Evolutionary conservation across 2,113 vertebrate genomes (phyloP).

Genomic region (Heliornis fulica): DNA sequence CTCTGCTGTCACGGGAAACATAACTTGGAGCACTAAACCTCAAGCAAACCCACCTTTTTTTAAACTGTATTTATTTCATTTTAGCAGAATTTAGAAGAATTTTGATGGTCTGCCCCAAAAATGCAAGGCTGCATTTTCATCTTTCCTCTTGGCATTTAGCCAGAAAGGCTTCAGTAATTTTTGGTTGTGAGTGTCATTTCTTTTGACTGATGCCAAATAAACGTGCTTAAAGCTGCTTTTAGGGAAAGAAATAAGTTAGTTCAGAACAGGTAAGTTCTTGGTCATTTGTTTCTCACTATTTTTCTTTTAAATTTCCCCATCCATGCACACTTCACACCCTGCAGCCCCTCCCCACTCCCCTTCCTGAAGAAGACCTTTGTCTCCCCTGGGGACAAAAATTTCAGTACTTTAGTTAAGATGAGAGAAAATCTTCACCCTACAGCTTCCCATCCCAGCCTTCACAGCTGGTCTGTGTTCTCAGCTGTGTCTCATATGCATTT

Average conservation of each 20-base stretch:
- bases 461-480: not conserved
- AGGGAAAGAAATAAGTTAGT: too few relatives aligned
- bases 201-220: not conserved
- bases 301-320: not conserved
- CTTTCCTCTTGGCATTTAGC: not conserved
- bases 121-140: not conserved
- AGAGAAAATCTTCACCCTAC: not conserved
- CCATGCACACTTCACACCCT: accelerated
- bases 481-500: not conserved
- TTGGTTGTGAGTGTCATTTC: not conserved
- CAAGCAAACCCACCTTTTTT: not conserved
- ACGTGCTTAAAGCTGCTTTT: not conserved
- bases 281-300: not conserved
- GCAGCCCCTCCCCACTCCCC: accelerated
- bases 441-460: not conserved
- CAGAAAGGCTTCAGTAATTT: not conserved
- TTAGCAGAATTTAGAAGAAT: not conserved
- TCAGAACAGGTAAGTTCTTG: not conserved
- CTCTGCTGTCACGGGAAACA: not conserved
- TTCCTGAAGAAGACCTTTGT: not conserved
- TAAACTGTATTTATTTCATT: not conserved
- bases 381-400: not conserved
- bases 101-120: not conserved
- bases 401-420: not conserved
- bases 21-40: not conserved